Evolutionary conservation across 2,797 vertebrate species (phyloP), one percentile per base, ranked within the genome.

Genomic region (Xenentodon cancila): DNA sequence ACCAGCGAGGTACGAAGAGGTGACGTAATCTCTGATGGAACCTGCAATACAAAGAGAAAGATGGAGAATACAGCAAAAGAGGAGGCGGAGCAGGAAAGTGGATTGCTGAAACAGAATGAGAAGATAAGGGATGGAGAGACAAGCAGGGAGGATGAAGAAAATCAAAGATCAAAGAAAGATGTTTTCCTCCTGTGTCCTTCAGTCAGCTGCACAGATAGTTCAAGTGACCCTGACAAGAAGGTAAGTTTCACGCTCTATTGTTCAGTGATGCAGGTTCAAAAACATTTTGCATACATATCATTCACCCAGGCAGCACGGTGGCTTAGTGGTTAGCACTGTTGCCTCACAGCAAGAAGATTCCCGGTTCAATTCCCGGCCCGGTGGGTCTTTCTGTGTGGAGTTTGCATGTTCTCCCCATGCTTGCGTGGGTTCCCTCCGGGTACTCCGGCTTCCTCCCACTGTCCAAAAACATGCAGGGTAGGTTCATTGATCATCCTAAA

Each of bases 171-270:
- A 0, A 67, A 66, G 50, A 66, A 64, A 1, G 79, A 86, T 19
- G n/a, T 75, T 25, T 68, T 80, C 46, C 54, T 79, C 15, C 47
- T 40, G 4, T 82, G 81, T 44, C 81, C 86, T 37, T 87, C 86
- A 5, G 52, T 71, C 44, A 84, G 80, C 58, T 89, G 84, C 52
- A 81, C 77, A 3, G 60, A 78, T 22, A 88, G 84, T 75, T 88
- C 84, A 56, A 58, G 67, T 0, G 86, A 85, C 48, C 75, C 82
- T 0, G 81, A 88, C 57, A 80, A 56, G 52, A 89, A 21, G 77
- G 88, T 91, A 71, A 34, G 51, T 59, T 32, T 48, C n/a, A n/a
- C n/a, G n/a, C 25, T 25, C 25, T 25, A 25, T 25, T 5, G 25
- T 25, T 25, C 25, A 25, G n/a, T n/a, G n/a, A n/a, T n/a, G n/a